phyloP scores from a whole-genome alignment of 2,888 invertebrate species.

The Anorthoa munda region DNA sequence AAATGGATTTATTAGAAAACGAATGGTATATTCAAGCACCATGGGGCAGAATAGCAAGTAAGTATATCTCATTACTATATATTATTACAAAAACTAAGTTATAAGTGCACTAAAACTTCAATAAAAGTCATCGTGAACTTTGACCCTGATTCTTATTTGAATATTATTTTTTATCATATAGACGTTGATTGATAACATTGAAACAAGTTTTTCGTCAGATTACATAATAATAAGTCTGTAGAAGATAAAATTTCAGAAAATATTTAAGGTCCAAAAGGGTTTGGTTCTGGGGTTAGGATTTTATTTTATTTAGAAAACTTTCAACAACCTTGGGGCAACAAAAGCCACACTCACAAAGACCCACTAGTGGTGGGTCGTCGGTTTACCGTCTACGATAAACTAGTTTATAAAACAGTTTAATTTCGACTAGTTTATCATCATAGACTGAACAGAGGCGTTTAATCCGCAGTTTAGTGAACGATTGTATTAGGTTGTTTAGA shows the following conservation, averaged over 20 bases:
- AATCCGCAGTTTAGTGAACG: no score
- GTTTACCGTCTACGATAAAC: no score
- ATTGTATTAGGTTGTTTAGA: no score
- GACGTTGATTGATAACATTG: constrained; percentile 12
- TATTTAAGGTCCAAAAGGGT: neutral
- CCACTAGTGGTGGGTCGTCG: no score
- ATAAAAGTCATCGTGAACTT: constrained; percentile 38
- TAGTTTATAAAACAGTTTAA: no score
- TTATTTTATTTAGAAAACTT: no score
- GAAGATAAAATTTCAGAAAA: no score
- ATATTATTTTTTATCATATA: constrained; percentile 23
- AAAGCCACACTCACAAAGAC: no score
- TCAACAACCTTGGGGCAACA: no score
- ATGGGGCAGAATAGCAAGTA: constrained; percentile 86
- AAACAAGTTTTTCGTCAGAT: neutral
- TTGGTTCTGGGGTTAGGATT: no score
- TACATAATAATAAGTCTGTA: neutral
- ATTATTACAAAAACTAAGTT: constrained; percentile 46
- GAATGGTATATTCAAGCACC: constrained; percentile 87
- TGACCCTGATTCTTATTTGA: constrained; percentile 18
- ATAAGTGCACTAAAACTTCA: neutral
- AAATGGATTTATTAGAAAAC: constrained; percentile 80
- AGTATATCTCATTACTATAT: constrained; percentile 64
- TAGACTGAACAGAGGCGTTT: no score
- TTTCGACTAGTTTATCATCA: no score